phyloP scores from a whole-genome alignment of 2,888 invertebrate species.

The Seira musarum region DNA sequence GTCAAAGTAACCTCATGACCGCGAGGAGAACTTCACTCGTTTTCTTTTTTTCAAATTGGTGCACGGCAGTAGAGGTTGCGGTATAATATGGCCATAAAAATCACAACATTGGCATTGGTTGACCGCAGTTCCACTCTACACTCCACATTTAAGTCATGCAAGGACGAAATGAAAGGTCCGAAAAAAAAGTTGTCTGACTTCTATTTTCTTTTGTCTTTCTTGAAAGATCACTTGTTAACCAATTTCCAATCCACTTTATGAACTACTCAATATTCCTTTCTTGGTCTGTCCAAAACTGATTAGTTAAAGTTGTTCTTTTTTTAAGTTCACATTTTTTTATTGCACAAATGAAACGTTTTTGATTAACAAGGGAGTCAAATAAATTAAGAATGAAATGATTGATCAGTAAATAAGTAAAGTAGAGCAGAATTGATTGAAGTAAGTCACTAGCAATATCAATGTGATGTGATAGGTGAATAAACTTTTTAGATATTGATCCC shows the following conservation, averaged over 20 bases:
- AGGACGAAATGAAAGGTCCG: not conserved
- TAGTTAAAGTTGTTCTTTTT: too few relatives aligned
- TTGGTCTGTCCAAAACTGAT: too few relatives aligned
- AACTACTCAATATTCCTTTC: too few relatives aligned
- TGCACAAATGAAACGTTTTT: not conserved
- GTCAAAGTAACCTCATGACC: slow-evolving; percentile 48
- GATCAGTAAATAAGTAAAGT: not conserved
- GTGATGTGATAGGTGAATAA: too few relatives aligned
- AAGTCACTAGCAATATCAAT: not conserved
- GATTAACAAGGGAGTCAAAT: not conserved
- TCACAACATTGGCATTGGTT: not conserved
- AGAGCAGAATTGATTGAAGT: not conserved
- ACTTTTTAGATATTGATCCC: not conserved
- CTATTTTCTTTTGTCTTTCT: too few relatives aligned
- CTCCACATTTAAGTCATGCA: not conserved
- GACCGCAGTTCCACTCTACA: not conserved
- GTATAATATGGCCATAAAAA: not conserved
- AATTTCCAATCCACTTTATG: too few relatives aligned
- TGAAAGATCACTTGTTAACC: too few relatives aligned
- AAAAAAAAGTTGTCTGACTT: not conserved
- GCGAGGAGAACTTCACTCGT: not conserved
- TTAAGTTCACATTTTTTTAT: not conserved
- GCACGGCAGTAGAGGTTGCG: too few relatives aligned
- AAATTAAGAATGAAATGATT: not conserved
- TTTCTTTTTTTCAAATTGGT: too few relatives aligned